Evolutionary conservation across 2,797 vertebrate genomes (phyloP).

Genomic region (Anas acuta): DNA sequence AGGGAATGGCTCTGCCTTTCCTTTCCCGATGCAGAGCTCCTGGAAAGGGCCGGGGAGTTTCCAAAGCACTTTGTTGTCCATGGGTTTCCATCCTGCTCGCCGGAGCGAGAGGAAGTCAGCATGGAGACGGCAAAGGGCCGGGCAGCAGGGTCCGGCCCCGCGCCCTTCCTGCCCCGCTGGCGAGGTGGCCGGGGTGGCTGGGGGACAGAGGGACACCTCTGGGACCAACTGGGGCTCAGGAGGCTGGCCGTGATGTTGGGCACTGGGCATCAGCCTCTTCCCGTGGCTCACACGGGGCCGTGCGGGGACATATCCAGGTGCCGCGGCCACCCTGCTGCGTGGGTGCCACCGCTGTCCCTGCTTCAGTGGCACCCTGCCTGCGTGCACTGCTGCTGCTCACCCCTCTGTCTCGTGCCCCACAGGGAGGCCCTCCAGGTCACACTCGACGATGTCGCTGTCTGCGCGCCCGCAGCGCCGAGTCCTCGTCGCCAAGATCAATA

Average conservation of each 20-base stretch:
- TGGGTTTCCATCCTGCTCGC: slow-evolving; percentile 5
- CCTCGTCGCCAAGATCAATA: slow-evolving; percentile 89
- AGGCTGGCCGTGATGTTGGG: background rate
- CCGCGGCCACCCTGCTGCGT: fast-evolving
- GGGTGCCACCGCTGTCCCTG: fast-evolving
- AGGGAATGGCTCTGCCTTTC: background rate
- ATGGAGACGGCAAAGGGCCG: background rate
- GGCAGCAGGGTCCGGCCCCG: background rate
- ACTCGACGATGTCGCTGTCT: slow-evolving; percentile 95
- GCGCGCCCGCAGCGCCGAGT: slow-evolving; percentile 87
- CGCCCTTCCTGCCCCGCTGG: background rate
- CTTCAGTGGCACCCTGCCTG: background rate
- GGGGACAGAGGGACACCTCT: background rate
- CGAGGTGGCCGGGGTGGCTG: background rate
- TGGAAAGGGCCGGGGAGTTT: slow-evolving; percentile 19
- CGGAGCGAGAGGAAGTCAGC: background rate
- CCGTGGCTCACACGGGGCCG: background rate
- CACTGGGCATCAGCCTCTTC: background rate
- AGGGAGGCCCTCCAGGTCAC: slow-evolving; percentile 91
- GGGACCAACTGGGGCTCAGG: background rate
- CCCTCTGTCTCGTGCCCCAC: background rate
- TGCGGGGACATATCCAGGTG: background rate
- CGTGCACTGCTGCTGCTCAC: background rate
- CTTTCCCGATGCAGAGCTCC: background rate
- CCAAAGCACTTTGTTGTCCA: background rate